Evolutionary conservation across 2,888 invertebrate species (phyloP), one percentile per base, ranked within the genome.

Genomic region (Mesorhabditis spiculigera): DNA sequence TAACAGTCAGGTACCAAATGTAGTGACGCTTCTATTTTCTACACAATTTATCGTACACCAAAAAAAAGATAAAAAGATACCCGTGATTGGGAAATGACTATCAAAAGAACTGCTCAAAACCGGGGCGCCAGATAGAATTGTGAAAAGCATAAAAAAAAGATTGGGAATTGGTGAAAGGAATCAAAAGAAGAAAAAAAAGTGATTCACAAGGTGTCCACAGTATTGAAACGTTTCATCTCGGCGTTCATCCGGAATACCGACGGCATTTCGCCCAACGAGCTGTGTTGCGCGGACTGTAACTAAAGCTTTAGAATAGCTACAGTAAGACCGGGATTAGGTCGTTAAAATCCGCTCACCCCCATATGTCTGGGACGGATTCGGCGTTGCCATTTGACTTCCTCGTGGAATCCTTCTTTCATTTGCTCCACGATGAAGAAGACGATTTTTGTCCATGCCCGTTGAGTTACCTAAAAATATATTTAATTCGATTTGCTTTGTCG

Each of bases 361-460:
- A 73, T 66, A 45, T 71, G 68, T 42, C 71, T 67, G 5, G 74
- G 68, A 44, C 71, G 67, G 65, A 65, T 66, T n/a, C 78, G 45
- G 58, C 78, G 65, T n/a, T 69, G 67, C 8, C 75, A 63, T 70
- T 77, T 77, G 43, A 73, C 72, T 44, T 78, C 76, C 8, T 79
- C 78, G 42, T 75, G 75, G 45, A 73, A 79, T 4, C 79, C 79
- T 69, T 79, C 78, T 65, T 78, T 78, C 8, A 78, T 62, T 16
- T 76, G 76, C 50, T 78, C 79, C 4, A 76, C 70, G n/a, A 79
- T 74, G 65, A 79, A 79, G 5, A 79, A 65, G 6, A 79, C 78
- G 43, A 79, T 79, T 65, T 79, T 78, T 43, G 79, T 79, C 79
- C 79, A 79, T 6, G 76, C 79, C 65, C 68, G 71, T 71, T 79